Conservation (phyloP, 2,888 invertebrate species). For the Caenorhabditis becei region DNA sequence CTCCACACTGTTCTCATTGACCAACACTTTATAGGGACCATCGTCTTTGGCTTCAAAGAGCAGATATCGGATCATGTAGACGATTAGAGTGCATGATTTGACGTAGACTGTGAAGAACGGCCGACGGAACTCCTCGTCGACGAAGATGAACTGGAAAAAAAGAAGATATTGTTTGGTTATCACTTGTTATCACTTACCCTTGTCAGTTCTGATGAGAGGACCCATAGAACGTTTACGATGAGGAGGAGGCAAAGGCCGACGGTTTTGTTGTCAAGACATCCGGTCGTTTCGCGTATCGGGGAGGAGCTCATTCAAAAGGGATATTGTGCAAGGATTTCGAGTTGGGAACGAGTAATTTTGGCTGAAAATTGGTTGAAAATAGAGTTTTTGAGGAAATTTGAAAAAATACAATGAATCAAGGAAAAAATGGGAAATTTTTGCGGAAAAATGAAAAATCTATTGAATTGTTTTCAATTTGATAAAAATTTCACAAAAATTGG, state of each 20-base stretch:
- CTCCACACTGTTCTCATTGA: constrained; percentile 38
- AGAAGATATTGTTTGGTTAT: too few species aligned
- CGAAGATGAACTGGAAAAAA: constrained; percentile 85
- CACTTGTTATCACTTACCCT: constrained; percentile 87
- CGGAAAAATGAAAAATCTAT: too few species aligned
- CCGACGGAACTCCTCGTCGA: constrained; percentile 90
- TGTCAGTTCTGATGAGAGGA: constrained; percentile 93
- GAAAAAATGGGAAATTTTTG: too few species aligned
- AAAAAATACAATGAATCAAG: constrained; percentile 8
- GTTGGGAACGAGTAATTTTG: neutral
- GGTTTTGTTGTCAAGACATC: constrained; percentile 59
- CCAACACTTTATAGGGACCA: constrained; percentile 55
- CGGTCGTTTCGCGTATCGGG: constrained; percentile 26
- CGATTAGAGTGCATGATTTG: constrained; percentile 93
- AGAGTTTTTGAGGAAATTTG: constrained; percentile 5
- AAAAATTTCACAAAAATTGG: neutral
- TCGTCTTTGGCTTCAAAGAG: constrained; percentile 46
- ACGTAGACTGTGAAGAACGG: constrained; percentile 97
- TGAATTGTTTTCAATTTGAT: too few species aligned
- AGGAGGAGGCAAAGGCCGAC: constrained; percentile 91
- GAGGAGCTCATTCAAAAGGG: constrained; percentile 53
- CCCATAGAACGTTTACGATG: constrained; percentile 95
- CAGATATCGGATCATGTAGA: constrained; percentile 89
- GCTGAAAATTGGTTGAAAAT: constrained; percentile 19
- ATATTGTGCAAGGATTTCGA: neutral